These are phyloP conservation scores for Marronus borbonicus DNA, from an alignment of 2,888 invertebrate species.

Conservation along the genomic window DNA sequence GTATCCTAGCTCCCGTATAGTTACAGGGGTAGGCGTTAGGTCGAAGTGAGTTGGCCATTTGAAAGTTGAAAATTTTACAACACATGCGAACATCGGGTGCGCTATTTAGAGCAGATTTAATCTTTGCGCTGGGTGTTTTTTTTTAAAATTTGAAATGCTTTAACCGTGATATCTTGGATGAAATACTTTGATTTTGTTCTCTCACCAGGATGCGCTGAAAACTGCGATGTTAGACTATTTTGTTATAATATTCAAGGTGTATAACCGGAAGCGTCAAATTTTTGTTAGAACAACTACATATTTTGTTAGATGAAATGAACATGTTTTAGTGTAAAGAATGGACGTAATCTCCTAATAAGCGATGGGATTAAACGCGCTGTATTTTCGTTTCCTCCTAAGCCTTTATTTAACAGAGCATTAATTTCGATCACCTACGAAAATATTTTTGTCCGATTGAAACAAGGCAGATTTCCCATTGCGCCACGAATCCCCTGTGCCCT, in stretches of 20 bases:
- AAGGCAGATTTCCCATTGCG: neutral
- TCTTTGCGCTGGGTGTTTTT: neutral
- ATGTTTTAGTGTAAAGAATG: no score
- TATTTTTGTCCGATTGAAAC: neutral
- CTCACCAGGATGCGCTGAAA: no score
- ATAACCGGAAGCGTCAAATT: no score
- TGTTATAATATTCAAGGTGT: no score
- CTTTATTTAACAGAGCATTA: neutral
- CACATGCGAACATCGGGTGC: neutral
- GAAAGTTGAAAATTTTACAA: constrained; percentile 9
- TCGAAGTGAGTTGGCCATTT: neutral
- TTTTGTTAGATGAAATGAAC: no score
- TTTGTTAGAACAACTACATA: no score
- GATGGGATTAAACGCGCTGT: neutral
- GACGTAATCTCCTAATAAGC: neutral
- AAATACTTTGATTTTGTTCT: neutral
- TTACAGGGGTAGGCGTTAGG: neutral
- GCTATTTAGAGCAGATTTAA: neutral
- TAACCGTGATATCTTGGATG: neutral
- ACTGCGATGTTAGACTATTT: no score
- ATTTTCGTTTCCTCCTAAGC: neutral
- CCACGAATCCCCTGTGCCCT: neutral
- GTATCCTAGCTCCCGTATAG: neutral
- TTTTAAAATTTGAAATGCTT: neutral
- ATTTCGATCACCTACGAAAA: neutral